Base-by-base conservation (phyloP, 2,113 vertebrate genomes). In the Passer domesticus region DNA sequence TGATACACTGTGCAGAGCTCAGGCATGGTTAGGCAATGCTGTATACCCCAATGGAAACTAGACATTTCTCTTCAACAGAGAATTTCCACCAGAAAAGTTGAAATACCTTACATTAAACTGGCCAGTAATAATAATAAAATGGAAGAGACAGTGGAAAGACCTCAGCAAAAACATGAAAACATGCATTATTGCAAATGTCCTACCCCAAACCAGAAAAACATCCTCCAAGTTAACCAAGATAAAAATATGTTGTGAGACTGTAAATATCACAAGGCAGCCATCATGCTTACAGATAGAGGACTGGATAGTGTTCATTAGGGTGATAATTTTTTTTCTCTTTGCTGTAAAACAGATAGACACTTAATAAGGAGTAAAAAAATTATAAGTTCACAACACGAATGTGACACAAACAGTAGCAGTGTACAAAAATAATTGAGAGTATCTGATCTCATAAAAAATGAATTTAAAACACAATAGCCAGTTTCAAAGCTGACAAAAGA, bases 81-180 rank as follows among this genome's bases (percentile, higher is more conserved):
- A 89, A 72, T 10, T 95, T 66, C 33, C 78, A 93, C 31, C 23
- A 92, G 20, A 94, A 70, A 64, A 37, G 68, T 25, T 74, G 25
- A 78, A 95, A 91, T 60, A 80, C 24, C 20, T 89, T 24, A 31
- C 66, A 31, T 53, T 93, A 83, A 95, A 93, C 63, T 89, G 49
- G 47, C 52, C 67, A 59, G 24, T 35, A 85, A 82, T 84, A 89
- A 93, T 44, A 88, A 92, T 44, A 86, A 88, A 94, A 92, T 23
- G 43, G 69, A 76, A 95, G 64, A 95, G 75, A 79, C 74, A 88
- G 25, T 46, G 75, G 79, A 94, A 89, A 83, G 50, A 69, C 85
- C 64, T 91, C 83, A 94, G 17, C 64, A 92, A 52, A 93, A 84
- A 93, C 50, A 79, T 76, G 72, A 96, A 96, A 92, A 27, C 44